These are phyloP conservation scores for Perccottus glenii DNA, from an alignment of 2,113 vertebrate species.

Conservation along the genomic window DNA sequence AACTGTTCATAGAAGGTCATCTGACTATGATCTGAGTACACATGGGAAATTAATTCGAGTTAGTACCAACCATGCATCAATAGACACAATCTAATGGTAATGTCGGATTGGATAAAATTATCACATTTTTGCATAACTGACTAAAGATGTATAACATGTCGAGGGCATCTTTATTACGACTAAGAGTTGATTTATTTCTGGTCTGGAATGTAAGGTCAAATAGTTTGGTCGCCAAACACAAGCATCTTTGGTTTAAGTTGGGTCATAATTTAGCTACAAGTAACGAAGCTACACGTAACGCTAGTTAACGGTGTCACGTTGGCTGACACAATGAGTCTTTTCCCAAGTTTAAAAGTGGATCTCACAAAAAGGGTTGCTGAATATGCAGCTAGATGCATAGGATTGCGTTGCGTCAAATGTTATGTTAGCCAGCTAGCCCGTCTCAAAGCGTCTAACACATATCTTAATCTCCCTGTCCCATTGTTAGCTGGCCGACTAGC, in stretches of 20 bases:
- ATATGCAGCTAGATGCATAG: not conserved
- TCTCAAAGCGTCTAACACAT: slow-evolving; percentile 1
- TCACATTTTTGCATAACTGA: not conserved
- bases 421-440: not conserved
- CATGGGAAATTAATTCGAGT: no score
- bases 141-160: not conserved
- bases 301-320: no score
- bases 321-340: not conserved
- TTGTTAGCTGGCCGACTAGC: slow-evolving; percentile 72
- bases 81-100: not conserved
- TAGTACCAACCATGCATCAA: not conserved
- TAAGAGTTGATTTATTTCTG: no score
- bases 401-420: not conserved
- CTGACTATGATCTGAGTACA: no score
- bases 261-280: not conserved
- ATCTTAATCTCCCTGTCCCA: slow-evolving; percentile 57
- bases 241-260: not conserved
- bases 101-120: not conserved
- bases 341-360: not conserved
- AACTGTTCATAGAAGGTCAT: no score
- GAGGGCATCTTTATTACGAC: no score
- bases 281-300: no score
- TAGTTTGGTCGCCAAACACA: no score
- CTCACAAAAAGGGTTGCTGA: not conserved
- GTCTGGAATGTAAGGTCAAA: no score